Percentiles rank a stretch among this genome's conserved stretches.
Conservation (phyloP, 2,888 invertebrate genomes). For the Teleiodes luculella region DNA sequence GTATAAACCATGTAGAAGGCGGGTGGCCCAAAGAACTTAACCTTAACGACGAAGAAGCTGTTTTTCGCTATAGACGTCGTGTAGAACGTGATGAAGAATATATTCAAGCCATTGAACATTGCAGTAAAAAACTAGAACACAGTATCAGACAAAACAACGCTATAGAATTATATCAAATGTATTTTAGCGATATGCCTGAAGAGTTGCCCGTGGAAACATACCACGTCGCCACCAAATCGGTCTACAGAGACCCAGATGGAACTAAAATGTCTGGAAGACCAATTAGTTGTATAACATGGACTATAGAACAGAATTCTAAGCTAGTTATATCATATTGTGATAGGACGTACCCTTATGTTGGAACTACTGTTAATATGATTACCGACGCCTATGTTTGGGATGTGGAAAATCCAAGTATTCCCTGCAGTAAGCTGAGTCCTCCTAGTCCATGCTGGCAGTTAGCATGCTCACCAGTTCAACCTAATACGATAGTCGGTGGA, state of each 20-base stretch:
- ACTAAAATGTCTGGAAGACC: slow-evolving; percentile 30
- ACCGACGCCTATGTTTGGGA: slow-evolving; percentile 80
- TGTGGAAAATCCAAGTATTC: slow-evolving; percentile 54
- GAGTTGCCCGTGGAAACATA: slow-evolving; percentile 67
- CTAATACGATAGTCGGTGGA: slow-evolving; percentile 42
- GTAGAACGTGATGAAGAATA: slow-evolving; percentile 87
- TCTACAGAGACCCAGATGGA: neutral
- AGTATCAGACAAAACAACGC: slow-evolving; percentile 86
- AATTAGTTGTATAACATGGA: slow-evolving; percentile 82
- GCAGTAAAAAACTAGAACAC: slow-evolving; percentile 76
- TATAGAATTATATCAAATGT: slow-evolving; percentile 86
- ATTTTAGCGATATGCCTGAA: slow-evolving; percentile 77
- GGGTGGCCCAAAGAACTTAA: slow-evolving; percentile 89
- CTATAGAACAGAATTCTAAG: slow-evolving; percentile 79
- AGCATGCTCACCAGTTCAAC: slow-evolving; percentile 38
- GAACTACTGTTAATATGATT: neutral
- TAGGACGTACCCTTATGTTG: slow-evolving; percentile 36
- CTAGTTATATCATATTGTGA: slow-evolving; percentile 81
- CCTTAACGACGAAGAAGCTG: slow-evolving; percentile 81
- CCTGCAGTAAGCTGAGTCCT: slow-evolving; percentile 33
- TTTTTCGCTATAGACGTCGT: slow-evolving; percentile 83
- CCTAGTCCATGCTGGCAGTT: slow-evolving; percentile 49
- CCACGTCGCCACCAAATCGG: slow-evolving; percentile 20
- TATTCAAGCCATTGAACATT: slow-evolving; percentile 77
- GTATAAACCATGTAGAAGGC: slow-evolving; percentile 85